These are phyloP conservation scores for Sebastes wilsoni DNA, from an alignment of 2,797 vertebrate genomes.

Conservation along the genomic window DNA sequence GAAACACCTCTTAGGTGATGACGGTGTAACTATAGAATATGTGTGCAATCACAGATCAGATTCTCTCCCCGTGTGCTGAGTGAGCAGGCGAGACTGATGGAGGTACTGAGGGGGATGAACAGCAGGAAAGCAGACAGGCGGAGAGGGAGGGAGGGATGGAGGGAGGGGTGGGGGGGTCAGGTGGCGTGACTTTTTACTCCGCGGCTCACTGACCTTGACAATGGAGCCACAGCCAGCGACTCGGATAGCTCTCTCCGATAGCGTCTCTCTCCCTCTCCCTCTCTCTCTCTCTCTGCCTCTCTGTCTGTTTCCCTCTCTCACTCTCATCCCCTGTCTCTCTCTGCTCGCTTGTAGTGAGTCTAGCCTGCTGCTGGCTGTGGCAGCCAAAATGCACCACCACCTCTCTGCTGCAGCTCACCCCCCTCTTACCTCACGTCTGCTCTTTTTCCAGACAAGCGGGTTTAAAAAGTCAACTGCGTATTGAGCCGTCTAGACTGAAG, in stretches of 20 bases:
- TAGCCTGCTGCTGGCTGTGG: slow-evolving; percentile 30
- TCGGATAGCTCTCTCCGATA: slow-evolving; percentile 63
- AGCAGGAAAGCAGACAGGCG: slow-evolving; percentile 64
- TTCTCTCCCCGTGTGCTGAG: slow-evolving; percentile 50
- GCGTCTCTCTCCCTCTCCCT: slow-evolving; percentile 29
- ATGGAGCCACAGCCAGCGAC: slow-evolving; percentile 64
- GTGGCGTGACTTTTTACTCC: slow-evolving; percentile 74
- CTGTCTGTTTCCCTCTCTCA: background rate
- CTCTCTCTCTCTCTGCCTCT: background rate
- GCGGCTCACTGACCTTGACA: slow-evolving; percentile 78
- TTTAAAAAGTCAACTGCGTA: slow-evolving; percentile 84
- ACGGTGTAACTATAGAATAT: background rate
- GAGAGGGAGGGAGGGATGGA: slow-evolving; percentile 18
- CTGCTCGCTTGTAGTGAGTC: slow-evolving; percentile 23
- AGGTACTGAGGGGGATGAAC: slow-evolving; percentile 56
- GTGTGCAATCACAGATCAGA: slow-evolving; percentile 34
- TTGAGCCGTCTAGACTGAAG: slow-evolving; percentile 83
- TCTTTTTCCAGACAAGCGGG: slow-evolving; percentile 82
- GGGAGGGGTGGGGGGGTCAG: slow-evolving; percentile 44
- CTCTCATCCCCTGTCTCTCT: background rate
- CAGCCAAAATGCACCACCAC: slow-evolving; percentile 63
- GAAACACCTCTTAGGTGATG: background rate
- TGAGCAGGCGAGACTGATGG: slow-evolving; percentile 65
- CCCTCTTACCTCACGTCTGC: slow-evolving; percentile 78
- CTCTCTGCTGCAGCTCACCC: slow-evolving; percentile 65